These are phyloP conservation scores for Aphelenchoides besseyi DNA, from an alignment of 1,140 invertebrate species.

Conservation along the genomic window DNA sequence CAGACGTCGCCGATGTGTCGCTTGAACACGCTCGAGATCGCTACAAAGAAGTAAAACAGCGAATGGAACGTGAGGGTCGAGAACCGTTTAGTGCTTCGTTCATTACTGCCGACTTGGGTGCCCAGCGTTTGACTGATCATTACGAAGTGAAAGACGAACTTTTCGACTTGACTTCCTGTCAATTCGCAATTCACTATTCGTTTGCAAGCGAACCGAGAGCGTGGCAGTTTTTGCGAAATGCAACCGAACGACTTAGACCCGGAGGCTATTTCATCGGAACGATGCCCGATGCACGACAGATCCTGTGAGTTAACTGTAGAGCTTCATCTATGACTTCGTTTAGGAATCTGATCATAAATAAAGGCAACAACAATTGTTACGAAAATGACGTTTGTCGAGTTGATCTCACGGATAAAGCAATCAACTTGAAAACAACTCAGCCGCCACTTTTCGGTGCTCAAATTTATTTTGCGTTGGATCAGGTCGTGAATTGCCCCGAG, in stretches of 20 bases:
- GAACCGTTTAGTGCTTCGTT: slow-evolving; percentile 79
- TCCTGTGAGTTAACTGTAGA: slow-evolving; percentile 71
- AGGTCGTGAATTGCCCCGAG: slow-evolving; percentile 94
- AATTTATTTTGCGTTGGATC: slow-evolving; percentile 91
- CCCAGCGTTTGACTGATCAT: not conserved
- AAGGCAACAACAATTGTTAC: slow-evolving; percentile 32
- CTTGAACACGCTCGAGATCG: slow-evolving; percentile 75
- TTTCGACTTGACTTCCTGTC: slow-evolving; percentile 88
- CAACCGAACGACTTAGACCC: slow-evolving; percentile 77
- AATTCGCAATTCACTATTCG: slow-evolving; percentile 91
- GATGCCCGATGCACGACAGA: slow-evolving; percentile 84
- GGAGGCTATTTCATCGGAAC: slow-evolving; percentile 96
- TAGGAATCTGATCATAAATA: slow-evolving; percentile 36
- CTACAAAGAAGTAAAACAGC: slow-evolving; percentile 65
- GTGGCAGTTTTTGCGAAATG: slow-evolving; percentile 85
- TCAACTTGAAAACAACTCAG: slow-evolving; percentile 65
- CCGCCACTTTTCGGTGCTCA: slow-evolving; percentile 88
- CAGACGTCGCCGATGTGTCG: slow-evolving; percentile 86
- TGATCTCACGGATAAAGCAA: slow-evolving; percentile 73
- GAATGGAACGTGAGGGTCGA: slow-evolving; percentile 38
- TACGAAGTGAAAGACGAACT: slow-evolving; percentile 55
- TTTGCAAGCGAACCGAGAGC: slow-evolving; percentile 89
- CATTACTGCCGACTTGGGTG: slow-evolving; percentile 74
- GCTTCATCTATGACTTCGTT: slow-evolving; percentile 21
- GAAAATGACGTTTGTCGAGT: slow-evolving; percentile 67